Percentiles rank a stretch among this genome's conserved stretches.
phyloP scores from a whole-genome alignment of 2,113 vertebrate genomes.

The Pampusana beccarii region DNA sequence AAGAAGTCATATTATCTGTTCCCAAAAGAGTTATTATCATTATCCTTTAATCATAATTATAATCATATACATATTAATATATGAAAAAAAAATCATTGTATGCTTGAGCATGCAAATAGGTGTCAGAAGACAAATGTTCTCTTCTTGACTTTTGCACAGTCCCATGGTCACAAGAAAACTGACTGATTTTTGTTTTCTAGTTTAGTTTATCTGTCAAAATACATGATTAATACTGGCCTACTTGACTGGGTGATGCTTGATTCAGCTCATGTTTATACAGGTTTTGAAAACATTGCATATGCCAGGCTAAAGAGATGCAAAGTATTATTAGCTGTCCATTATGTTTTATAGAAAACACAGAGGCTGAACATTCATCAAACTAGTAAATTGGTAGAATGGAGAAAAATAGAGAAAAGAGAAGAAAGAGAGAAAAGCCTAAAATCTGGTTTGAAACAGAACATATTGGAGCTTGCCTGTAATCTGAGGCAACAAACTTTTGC shows the following conservation, averaged over 20 bases:
- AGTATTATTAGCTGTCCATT: not conserved
- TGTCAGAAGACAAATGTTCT: not conserved
- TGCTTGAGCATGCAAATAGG: not conserved
- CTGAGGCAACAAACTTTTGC: not conserved
- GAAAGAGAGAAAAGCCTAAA: not conserved
- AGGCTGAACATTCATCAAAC: not conserved
- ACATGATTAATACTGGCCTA: not conserved
- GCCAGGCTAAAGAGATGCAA: not conserved
- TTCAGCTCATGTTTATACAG: not conserved
- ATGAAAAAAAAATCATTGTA: not conserved
- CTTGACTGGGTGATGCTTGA: not conserved
- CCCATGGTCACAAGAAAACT: not conserved
- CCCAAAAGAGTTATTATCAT: not conserved
- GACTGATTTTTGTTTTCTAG: not conserved
- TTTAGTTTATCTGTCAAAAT: conserved; percentile 3
- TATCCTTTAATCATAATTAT: not conserved
- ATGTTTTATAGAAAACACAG: not conserved
- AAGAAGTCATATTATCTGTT: not conserved
- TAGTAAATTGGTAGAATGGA: not conserved
- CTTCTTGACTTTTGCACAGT: not conserved
- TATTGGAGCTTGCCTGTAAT: not conserved
- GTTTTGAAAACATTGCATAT: not conserved
- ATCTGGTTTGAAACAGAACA: not conserved
- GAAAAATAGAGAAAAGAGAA: not conserved
- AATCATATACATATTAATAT: not conserved